These are phyloP conservation scores for Aphaenogaster ashmeadi DNA, from an alignment of 1,140 invertebrate genomes.

Conservation along the genomic window DNA sequence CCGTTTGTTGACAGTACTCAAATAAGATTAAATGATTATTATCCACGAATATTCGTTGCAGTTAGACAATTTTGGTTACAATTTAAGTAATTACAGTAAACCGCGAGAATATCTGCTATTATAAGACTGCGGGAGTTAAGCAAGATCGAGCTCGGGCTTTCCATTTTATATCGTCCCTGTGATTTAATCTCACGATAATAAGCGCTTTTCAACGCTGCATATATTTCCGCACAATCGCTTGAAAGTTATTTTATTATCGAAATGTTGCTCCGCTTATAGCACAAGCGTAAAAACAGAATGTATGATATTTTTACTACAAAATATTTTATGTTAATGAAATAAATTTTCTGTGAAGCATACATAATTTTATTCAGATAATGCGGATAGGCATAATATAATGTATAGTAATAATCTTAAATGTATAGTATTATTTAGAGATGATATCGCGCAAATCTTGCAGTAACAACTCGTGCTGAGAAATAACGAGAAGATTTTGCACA, in stretches of 20 bases:
- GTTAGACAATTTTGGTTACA: constrained; percentile 29
- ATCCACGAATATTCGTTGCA: background rate
- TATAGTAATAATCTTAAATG: background rate
- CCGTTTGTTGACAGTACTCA: background rate
- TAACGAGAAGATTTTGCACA: constrained; percentile 1
- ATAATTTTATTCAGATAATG: background rate
- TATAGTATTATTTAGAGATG: constrained; percentile 8
- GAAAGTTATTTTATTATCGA: constrained; percentile 17
- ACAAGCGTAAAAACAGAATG: background rate
- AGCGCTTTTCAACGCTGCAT: constrained; percentile 36
- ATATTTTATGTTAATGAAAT: constrained; percentile 1
- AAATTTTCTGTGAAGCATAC: background rate
- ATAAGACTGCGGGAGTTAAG: constrained; percentile 44
- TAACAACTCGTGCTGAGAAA: constrained; percentile 14
- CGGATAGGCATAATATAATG: background rate
- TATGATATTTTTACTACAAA: background rate
- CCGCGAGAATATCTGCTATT: constrained; percentile 54
- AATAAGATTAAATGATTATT: constrained; percentile 48
- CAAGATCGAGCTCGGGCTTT: constrained; percentile 61
- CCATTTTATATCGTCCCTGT: constrained; percentile 60
- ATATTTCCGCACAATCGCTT: background rate
- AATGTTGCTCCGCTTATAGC: background rate
- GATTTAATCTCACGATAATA: constrained; percentile 59
- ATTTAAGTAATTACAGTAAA: constrained; percentile 30
- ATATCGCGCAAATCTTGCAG: background rate